A percentile compares a stretch with the other conserved stretches of the same genome.
These are phyloP conservation scores for Trogon surrucura DNA, from an alignment of 2,113 vertebrate genomes.

Conservation along the genomic window DNA sequence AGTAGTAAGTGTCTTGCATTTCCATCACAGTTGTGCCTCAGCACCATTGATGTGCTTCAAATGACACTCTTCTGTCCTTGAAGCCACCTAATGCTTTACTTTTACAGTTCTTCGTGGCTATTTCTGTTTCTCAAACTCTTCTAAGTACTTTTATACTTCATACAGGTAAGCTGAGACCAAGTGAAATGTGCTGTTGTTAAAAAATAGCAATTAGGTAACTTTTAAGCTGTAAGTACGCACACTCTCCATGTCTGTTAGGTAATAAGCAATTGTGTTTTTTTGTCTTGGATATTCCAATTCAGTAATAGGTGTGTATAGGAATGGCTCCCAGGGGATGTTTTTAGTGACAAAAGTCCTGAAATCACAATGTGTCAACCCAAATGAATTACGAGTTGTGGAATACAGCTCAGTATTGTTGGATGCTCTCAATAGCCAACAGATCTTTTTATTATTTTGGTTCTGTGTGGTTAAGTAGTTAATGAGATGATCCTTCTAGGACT, in stretches of 20 bases:
- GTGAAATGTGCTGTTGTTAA: background rate
- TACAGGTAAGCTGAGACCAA: background rate
- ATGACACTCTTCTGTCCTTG: background rate
- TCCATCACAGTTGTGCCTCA: background rate
- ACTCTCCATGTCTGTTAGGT: background rate
- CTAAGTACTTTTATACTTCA: background rate
- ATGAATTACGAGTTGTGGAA: background rate
- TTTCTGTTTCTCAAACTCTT: background rate
- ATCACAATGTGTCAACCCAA: background rate
- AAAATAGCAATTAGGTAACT: background rate
- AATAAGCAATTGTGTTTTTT: background rate
- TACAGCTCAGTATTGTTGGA: background rate
- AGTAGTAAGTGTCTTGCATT: background rate
- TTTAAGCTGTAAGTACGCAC: background rate
- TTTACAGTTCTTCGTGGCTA: background rate
- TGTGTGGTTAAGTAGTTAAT: background rate
- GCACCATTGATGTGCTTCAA: background rate
- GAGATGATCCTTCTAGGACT: background rate
- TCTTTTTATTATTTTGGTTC: background rate
- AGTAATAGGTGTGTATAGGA: background rate
- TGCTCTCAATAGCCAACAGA: background rate
- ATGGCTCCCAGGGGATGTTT: background rate
- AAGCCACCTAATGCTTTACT: background rate
- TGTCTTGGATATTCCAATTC: background rate
- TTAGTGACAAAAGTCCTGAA: background rate